These are phyloP conservation scores for Spodoptera littoralis DNA, from an alignment of 2,888 invertebrate species.

Conservation along the genomic window DNA sequence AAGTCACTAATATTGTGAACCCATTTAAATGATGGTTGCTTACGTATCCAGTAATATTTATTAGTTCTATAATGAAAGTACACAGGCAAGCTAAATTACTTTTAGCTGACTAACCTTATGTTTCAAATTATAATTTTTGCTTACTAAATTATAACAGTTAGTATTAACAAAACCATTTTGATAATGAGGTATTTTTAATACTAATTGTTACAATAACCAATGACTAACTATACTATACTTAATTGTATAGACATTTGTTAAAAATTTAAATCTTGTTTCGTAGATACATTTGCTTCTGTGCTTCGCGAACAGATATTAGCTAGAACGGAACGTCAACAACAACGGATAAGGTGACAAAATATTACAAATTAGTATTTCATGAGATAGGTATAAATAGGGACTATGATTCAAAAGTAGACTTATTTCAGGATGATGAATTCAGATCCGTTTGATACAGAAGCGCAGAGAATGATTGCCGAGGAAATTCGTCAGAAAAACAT, in stretches of 20 bases:
- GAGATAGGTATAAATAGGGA: slow-evolving; percentile 33
- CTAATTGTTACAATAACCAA: too few relatives aligned
- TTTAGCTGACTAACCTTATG: too few relatives aligned
- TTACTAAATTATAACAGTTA: too few relatives aligned
- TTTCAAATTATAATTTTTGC: too few relatives aligned
- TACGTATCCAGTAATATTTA: too few relatives aligned
- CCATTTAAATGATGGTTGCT: too few relatives aligned
- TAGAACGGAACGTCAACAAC: slow-evolving; percentile 94
- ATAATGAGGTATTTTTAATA: too few relatives aligned
- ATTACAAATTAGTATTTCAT: slow-evolving; percentile 28
- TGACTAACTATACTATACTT: background rate
- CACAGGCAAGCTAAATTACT: too few relatives aligned
- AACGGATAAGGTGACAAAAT: slow-evolving; percentile 89
- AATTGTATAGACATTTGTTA: slow-evolving; percentile 16
- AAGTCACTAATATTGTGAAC: too few relatives aligned
- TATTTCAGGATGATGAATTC: slow-evolving; percentile 94
- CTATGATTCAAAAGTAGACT: slow-evolving; percentile 36
- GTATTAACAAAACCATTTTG: too few relatives aligned
- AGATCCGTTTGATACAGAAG: slow-evolving; percentile 98
- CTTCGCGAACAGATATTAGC: slow-evolving; percentile 95
- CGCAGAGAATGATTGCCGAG: slow-evolving; percentile 97
- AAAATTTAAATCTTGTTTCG: slow-evolving; percentile 59
- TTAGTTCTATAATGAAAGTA: too few relatives aligned
- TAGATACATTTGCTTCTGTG: slow-evolving; percentile 94
- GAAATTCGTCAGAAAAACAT: slow-evolving; percentile 98